Evolutionary conservation across 2,888 invertebrate species (phyloP), one percentile per base, ranked within the genome.

Genomic region (Lasioglossum zephyrum): DNA sequence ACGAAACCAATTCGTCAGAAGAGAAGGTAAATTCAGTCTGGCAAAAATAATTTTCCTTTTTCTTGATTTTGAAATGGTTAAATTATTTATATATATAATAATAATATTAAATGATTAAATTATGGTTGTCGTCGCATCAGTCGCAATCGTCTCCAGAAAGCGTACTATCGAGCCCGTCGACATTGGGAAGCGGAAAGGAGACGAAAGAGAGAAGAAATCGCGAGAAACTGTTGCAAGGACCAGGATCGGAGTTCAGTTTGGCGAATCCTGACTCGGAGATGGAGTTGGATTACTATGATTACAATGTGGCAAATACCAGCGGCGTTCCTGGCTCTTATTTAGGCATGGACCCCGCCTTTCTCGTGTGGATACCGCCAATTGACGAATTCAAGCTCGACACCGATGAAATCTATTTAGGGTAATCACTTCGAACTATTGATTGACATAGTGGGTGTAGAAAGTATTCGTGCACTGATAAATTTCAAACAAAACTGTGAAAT

Each of bases 281-380:
- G 92, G 98, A 98, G 95, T 96, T 98, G 88, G 98, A 98, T 94
- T 98, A 98, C 93, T 98, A 98, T 93, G 98, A 98, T 93, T 98
- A 98, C 92, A 98, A 98, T 95, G 98, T 98, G 11, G 97, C 97
- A 76, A 98, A 98, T 93, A 95, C 96, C 0, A 97, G 97, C 85
- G 97, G 98, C 13, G 98, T 97, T 22, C 98, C 98, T 2, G 98
- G 98, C 36, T 98, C 98, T 0, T 98, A 98, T 93, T 95, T 98
- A 82, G 98, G 98, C 74, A 98, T 98, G 98, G 98, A 98, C 95
- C 98, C 98, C 0, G 98, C 98, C 0, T 98, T 98, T 94, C 95
- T 98, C 73, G 97, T 98, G 0, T 98, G 98, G 98, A 98, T 98
- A 88, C 98, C 98, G 9, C 98, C 98, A 4, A 97, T 97, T 1